Evolutionary conservation across 2,888 invertebrate species (phyloP), one percentile per base, ranked within the genome.

Genomic region (Gerris lacustris): DNA sequence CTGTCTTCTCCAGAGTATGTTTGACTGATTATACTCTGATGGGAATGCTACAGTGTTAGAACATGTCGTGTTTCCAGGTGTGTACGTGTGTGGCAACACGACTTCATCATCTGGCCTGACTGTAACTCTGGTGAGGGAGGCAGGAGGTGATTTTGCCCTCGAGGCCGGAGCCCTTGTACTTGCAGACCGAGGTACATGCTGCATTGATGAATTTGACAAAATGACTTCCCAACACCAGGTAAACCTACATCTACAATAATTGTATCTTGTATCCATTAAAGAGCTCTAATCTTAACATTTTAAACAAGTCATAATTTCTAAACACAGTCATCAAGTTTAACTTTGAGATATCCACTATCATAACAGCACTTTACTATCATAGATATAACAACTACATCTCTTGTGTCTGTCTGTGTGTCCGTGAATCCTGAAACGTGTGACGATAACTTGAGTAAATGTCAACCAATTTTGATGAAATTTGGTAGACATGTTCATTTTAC

Each of bases 161-260:
- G 94, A 95, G 81, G 94, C 95, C 0, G 96, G 94, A 0, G 92
- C 92, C 6, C 80, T 94, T 47, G 90, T 95, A 70, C 82, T 93
- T 70, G 91, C 95, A 18, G 92, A 93, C 79, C 88, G 87, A 76
- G 96, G 96, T 0, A 89, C 89, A 73, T 97, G 96, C 79, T 94
- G 94, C 77, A 92, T 97, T 67, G 97, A 97, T 80, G 96, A 97
- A 81, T 91, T 97, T 78, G 97, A 97, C 80, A 96, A 96, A 84
- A 92, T 93, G 87, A 83, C 85, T 5, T 81, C 82, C 15, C 90
- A 92, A 78, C 90, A 92, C 80, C 86, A 88, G 78, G 86, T 85
- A 79, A 77, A 76, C 69, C 43, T 63, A 67, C 68, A 64, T 44
- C 45, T 62, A 7, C 69, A 70, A 2, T 68, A 45, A 63, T 45